Evolutionary conservation across 1,140 invertebrate genomes (phyloP), one percentile per base, ranked within the genome.

Genomic region (Drosophila dunni): DNA sequence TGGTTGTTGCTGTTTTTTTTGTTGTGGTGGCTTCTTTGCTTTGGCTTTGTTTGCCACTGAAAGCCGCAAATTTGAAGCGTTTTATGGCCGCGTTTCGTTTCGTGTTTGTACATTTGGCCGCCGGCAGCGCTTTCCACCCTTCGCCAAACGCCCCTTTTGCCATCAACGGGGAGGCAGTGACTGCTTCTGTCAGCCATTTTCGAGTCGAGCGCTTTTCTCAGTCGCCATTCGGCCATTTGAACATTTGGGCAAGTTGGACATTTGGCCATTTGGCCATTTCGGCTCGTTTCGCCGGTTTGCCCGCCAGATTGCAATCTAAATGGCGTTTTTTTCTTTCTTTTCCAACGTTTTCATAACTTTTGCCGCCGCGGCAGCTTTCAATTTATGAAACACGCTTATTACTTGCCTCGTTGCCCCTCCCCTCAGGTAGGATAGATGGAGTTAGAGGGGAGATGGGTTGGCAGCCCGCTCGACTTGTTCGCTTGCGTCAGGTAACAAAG

Each of bases 331-430:
- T 65, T 29, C 46, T 51, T 46, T 53, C 36, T 53, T 62, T 78
- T 70, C 46, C 75, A 51, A n/a, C 65, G 75, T 69, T 85, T 86
- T 86, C 70, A 88, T 88, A 85, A 88, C 77, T 71, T 74, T 70
- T 81, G 71, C 64, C 48, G 51, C 60, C 44, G 62, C 81, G 78
- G 81, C 81, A 84, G 82, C 82, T 88, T 86, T 88, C 82, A 86
- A 86, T 86, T 86, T 86, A 86, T 88, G 79, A 86, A 86, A 86
- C 83, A 82, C 83, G 82, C 83, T 86, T 82, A 82, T 82, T 86
- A 82, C 83, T 67, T 48, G 61, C 42, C 57, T 46, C 62, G 57
- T 38, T 46, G 51, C 46, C 46, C 29, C 40, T 20, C 13, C 29
- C 2, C 38, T 17, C 10, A 6, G 11, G 4, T 24, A 3, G 24